Conservation (phyloP, 2,888 invertebrate species). For the Panopea generosa region DNA sequence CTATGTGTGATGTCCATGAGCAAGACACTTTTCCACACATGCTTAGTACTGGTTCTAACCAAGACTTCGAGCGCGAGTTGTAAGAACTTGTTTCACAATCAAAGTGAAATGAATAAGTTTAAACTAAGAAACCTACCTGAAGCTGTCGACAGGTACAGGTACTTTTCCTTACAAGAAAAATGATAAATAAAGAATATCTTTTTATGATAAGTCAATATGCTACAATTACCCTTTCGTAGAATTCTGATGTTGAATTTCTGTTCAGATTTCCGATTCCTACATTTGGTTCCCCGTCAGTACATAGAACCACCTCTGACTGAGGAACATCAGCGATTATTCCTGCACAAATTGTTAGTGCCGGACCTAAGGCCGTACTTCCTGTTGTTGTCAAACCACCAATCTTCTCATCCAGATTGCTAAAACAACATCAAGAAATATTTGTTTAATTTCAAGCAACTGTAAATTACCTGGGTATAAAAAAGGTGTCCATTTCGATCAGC, state of each 20-base stretch:
- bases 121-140: too few relatives aligned
- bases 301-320: constrained; percentile 79
- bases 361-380: constrained; percentile 79
- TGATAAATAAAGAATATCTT: too few relatives aligned
- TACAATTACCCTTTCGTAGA: constrained; percentile 67
- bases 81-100: too few relatives aligned
- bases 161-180: too few relatives aligned
- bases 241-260: constrained; percentile 19
- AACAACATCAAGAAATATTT: background rate
- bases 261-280: constrained; percentile 69
- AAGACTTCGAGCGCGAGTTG: too few relatives aligned
- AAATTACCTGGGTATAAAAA: constrained; percentile 55
- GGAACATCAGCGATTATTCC: constrained; percentile 73
- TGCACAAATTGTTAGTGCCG: constrained; percentile 75
- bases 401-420: constrained; percentile 62
- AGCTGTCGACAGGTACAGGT: too few relatives aligned
- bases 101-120: too few relatives aligned
- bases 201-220: too few relatives aligned
- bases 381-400: constrained; percentile 59
- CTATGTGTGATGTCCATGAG: too few relatives aligned
- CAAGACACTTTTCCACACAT: too few relatives aligned
- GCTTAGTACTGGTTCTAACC: too few relatives aligned
- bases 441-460: background rate
- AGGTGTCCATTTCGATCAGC: constrained; percentile 13
- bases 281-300: constrained; percentile 82